These are phyloP conservation scores for Rostratula benghalensis DNA, from an alignment of 2,113 vertebrate genomes.

Conservation along the genomic window DNA sequence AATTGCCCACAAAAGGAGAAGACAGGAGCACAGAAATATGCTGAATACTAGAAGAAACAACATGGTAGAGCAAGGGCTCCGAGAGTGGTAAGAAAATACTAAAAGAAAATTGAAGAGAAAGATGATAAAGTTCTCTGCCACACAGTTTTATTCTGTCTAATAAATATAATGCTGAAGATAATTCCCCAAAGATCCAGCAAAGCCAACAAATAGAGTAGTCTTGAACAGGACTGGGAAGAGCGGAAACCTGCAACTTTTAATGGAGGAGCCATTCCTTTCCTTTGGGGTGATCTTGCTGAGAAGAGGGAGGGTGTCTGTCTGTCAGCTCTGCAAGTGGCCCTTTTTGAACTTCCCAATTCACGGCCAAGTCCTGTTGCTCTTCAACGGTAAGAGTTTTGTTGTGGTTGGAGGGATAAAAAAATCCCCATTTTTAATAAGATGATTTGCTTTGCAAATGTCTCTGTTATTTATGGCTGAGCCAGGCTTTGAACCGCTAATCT, in stretches of 20 bases:
- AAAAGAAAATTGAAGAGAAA: neutral
- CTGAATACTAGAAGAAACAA: neutral
- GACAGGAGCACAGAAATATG: neutral
- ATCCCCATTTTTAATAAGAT: slow-evolving; percentile 57
- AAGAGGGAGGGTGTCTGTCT: slow-evolving; percentile 61
- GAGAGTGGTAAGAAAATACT: neutral
- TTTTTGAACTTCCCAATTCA: slow-evolving; percentile 59
- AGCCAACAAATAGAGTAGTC: slow-evolving; percentile 43
- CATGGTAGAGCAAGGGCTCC: neutral
- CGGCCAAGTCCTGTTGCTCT: slow-evolving; percentile 55
- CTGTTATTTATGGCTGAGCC: slow-evolving; percentile 46
- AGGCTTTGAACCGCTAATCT: slow-evolving; percentile 56
- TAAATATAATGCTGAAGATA: slow-evolving; percentile 38
- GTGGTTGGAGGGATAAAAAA: slow-evolving; percentile 61
- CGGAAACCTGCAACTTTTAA: slow-evolving; percentile 68
- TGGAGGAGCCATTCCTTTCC: slow-evolving; percentile 67
- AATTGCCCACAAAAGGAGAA: neutral
- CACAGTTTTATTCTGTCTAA: slow-evolving; percentile 16
- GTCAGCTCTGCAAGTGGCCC: slow-evolving; percentile 51
- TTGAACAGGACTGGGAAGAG: slow-evolving; percentile 44
- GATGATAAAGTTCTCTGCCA: slow-evolving; percentile 45
- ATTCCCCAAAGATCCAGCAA: slow-evolving; percentile 42
- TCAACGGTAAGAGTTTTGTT: slow-evolving; percentile 52
- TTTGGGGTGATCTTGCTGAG: slow-evolving; percentile 62
- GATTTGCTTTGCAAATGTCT: slow-evolving; percentile 67